Evolutionary conservation across 2,113 vertebrate species (phyloP), one percentile per base, ranked within the genome.

Genomic region (Hirundichthys speculiger): DNA sequence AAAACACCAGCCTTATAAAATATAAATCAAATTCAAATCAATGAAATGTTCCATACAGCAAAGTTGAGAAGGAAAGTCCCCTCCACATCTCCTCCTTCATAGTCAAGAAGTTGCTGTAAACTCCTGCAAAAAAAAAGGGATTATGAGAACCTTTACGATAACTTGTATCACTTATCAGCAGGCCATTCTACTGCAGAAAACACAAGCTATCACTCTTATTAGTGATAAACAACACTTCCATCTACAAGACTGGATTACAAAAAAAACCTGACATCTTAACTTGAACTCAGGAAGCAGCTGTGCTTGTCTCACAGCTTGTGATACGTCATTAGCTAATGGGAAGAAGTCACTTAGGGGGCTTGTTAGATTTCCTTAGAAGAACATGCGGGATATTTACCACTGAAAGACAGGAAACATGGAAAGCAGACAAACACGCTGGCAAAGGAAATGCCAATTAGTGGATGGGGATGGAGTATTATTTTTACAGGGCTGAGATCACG

Each of bases 61-160:
- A 99, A 99, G 86, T 91, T 98, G 80, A 98, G 95, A 84, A 96
- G 96, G 91, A 99, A 99, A 0, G 85, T 90, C 24, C 98, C 97
- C 83, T 99, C 96, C 13, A 99, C 77, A 27, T 98, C 96, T 46
- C 93, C 91, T 4, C 91, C 95, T 0, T 96, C 92, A 42, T 96
- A 96, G 89, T 98, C 96, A 58, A 99, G 64, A 80, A 99, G 94
- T 41, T 99, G 94, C 59, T 98, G 96, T 57, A 99, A 93, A 91
- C 96, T 98, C 92, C 98, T 99, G 43, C 39, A 69, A 69, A 46
- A 13, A 22, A 60, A 57, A 57, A 72, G 1, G 14, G 3, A 40
- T 41, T 41, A 50, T n/a, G n/a, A n/a, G n/a, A n/a, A n/a, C n/a
- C n/a, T n/a, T n/a, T n/a, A 59, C 13, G 6, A 41, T 22, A 13